Conservation (phyloP, 2,113 vertebrate genomes). For the Perccottus glenii region DNA sequence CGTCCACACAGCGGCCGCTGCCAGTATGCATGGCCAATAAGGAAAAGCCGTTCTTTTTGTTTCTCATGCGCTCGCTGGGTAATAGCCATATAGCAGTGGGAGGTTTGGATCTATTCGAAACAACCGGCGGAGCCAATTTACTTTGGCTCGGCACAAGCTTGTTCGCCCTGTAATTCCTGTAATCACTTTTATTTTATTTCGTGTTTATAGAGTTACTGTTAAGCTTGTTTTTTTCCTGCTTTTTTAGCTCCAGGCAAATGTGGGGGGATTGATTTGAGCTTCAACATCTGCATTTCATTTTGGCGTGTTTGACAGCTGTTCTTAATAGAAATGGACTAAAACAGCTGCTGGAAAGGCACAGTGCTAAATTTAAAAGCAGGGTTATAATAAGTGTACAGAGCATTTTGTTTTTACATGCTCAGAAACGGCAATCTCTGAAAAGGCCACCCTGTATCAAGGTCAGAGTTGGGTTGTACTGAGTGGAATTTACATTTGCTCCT, state of each 20-base stretch:
- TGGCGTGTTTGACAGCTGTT: conserved; percentile 55
- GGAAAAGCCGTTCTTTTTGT: conserved; percentile 42
- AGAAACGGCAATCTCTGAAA: too few relatives aligned
- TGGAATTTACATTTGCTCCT: too few relatives aligned
- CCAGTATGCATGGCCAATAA: conserved; percentile 66
- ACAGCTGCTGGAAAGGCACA: conserved; percentile 43
- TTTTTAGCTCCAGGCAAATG: conserved; percentile 10
- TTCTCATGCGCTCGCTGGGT: conserved; percentile 65
- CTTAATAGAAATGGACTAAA: conserved; percentile 27
- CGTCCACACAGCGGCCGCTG: conserved; percentile 50
- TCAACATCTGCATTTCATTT: conserved; percentile 61
- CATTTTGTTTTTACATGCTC: too few relatives aligned
- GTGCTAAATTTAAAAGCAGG: conserved; percentile 24
- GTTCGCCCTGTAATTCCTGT: conserved; percentile 39
- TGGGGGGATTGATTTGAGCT: conserved; percentile 56
- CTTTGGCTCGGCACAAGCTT: conserved; percentile 35
- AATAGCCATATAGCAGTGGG: conserved; percentile 74
- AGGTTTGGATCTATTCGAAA: conserved; percentile 77
- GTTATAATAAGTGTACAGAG: neutral
- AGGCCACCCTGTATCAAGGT: too few relatives aligned
- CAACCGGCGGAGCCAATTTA: conserved; percentile 45
- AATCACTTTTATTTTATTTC: conserved; percentile 34
- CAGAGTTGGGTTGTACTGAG: too few relatives aligned
- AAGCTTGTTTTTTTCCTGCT: conserved; percentile 30
- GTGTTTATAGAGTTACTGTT: conserved; percentile 6